Evolutionary conservation across 1,140 invertebrate genomes (phyloP).

Genomic region (Adoxophyes honmai): DNA sequence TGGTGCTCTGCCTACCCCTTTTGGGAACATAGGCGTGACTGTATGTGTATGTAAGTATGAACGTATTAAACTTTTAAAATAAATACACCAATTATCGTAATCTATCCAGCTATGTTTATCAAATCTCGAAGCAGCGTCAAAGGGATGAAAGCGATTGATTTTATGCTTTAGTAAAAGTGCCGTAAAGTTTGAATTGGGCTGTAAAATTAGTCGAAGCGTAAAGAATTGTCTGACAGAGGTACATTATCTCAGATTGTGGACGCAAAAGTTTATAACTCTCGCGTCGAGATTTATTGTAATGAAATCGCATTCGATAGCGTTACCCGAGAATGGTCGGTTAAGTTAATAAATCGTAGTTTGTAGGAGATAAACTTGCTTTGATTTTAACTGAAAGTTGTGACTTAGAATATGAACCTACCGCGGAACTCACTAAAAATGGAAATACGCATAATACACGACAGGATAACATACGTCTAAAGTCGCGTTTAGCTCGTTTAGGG

Average conservation of each 20-base stretch:
- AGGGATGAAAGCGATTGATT: conserved; percentile 6
- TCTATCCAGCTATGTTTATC: conserved; percentile 47
- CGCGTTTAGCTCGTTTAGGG: too few relatives aligned
- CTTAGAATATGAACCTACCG: too few relatives aligned
- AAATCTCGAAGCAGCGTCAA: conserved; percentile 24
- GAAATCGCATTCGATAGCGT: conserved; percentile 61
- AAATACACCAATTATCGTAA: conserved; percentile 44
- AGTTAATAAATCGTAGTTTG: conserved; percentile 45
- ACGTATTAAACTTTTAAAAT: too few relatives aligned
- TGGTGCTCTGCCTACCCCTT: too few relatives aligned
- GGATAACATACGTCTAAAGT: too few relatives aligned
- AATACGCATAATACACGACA: too few relatives aligned
- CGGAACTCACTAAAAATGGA: too few relatives aligned
- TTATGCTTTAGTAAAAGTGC: conserved; percentile 19
- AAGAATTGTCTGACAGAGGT: conserved; percentile 52
- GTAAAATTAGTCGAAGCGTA: conserved; percentile 29
- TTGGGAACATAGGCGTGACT: too few relatives aligned
- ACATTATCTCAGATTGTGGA: conserved; percentile 63
- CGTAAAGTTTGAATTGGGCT: conserved; percentile 27
- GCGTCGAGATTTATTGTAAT: conserved; percentile 61
- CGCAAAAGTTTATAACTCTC: conserved; percentile 59
- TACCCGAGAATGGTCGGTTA: conserved; percentile 56
- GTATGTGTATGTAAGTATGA: too few relatives aligned
- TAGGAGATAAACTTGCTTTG: conserved; percentile 34
- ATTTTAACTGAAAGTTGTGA: conserved; percentile 27